Conservation (phyloP, 1,140 invertebrate genomes). For the Agrilus planipennis region DNA sequence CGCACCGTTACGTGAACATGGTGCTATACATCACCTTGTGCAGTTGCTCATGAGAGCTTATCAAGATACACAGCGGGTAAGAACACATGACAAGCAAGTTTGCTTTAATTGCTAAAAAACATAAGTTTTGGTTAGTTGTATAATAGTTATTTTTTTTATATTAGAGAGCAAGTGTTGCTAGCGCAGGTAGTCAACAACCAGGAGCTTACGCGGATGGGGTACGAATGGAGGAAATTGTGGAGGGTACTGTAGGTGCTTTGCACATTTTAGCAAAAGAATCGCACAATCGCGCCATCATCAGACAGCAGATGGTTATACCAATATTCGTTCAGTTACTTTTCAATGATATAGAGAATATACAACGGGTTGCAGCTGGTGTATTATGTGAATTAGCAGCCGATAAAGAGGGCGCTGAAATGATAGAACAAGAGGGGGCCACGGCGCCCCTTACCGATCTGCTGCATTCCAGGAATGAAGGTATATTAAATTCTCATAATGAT, state of each 20-base stretch:
- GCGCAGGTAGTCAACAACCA: constrained; percentile 50
- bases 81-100: constrained; percentile 18
- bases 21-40: constrained; percentile 87
- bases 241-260: constrained; percentile 91
- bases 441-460: constrained; percentile 89
- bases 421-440: constrained; percentile 93
- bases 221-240: constrained; percentile 96
- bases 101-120: not conserved
- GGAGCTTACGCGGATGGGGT: constrained; percentile 91
- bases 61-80: constrained; percentile 79
- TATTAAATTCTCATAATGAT: too few species aligned
- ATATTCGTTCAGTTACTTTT: constrained; percentile 92
- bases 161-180: constrained; percentile 63
- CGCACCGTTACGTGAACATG: constrained; percentile 84
- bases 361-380: constrained; percentile 90
- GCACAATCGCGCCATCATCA: constrained; percentile 84
- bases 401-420: constrained; percentile 93
- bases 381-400: constrained; percentile 92
- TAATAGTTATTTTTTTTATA: constrained; percentile 14
- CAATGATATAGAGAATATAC: constrained; percentile 96
- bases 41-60: constrained; percentile 85
- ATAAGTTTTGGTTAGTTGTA: not conserved
- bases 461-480: constrained; percentile 86
- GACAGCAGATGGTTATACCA: constrained; percentile 85
- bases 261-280: constrained; percentile 92